Evolutionary conservation across 2,888 invertebrate genomes (phyloP).

Genomic region (Tuberolachnus salignus): DNA sequence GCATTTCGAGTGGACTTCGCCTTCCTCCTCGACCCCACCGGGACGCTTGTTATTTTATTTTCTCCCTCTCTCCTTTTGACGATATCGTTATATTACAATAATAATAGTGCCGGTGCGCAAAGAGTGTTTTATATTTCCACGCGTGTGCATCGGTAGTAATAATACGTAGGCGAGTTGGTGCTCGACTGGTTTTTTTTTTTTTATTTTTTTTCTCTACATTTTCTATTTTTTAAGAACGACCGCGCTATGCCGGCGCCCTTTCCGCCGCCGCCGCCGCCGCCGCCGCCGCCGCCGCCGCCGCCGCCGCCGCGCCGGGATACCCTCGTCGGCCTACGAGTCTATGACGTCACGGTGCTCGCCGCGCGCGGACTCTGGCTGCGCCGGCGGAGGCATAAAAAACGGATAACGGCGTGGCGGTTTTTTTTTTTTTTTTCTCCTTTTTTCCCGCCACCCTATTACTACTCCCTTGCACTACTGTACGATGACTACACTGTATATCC

Average conservation of each 20-base stretch:
- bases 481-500: neutral
- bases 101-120: no score
- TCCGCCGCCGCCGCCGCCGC: no score
- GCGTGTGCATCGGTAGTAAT: no score
- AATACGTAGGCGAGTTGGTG: no score
- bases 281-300: neutral
- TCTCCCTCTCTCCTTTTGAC: neutral
- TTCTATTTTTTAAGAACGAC: constrained; percentile 24
- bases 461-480: neutral
- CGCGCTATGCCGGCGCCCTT: neutral
- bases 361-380: constrained; percentile 8
- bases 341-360: constrained; percentile 30
- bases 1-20: constrained; percentile 24
- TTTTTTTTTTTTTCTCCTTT: constrained; percentile 2
- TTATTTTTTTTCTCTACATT: constrained; percentile 5
- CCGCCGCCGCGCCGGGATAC: neutral
- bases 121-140: no score
- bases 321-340: neutral
- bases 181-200: no score
- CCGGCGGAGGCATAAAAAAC: constrained; percentile 24
- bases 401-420: constrained; percentile 27
- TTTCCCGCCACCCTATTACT: neutral
- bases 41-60: constrained; percentile 16
- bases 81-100: neutral
- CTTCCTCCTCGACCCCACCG: neutral